phyloP scores from a whole-genome alignment of 2,113 vertebrate genomes.

The Tricholaema leucomelas region DNA sequence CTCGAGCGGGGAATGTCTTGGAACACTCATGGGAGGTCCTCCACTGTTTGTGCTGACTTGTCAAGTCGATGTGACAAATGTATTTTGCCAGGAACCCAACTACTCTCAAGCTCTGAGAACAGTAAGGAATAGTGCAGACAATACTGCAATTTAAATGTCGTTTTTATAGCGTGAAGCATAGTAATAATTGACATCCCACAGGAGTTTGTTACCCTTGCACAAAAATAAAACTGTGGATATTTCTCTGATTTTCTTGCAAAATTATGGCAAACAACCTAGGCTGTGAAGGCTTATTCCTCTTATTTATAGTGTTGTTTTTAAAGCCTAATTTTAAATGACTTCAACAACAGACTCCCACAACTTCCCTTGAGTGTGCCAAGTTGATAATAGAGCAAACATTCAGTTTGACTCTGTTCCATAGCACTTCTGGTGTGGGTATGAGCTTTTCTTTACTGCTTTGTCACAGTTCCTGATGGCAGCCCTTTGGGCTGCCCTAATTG shows the following conservation, averaged over 20 bases:
- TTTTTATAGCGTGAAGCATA: not conserved
- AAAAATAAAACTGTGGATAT: not conserved
- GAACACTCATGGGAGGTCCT: not conserved
- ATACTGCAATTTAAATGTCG: not conserved
- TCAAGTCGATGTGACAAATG: not conserved
- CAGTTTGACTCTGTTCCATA: not conserved
- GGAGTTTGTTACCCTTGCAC: not conserved
- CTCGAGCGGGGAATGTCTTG: not conserved
- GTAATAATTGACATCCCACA: not conserved
- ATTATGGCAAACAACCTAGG: not conserved
- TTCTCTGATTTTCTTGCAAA: not conserved
- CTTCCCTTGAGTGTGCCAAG: slow-evolving; percentile 36
- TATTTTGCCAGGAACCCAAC: not conserved
- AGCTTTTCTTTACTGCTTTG: not conserved
- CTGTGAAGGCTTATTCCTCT: not conserved
- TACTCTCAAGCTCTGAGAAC: not conserved
- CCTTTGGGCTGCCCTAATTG: not conserved
- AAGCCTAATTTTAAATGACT: slow-evolving; percentile 21
- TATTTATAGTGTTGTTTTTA: not conserved
- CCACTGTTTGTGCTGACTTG: not conserved
- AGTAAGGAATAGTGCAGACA: not conserved
- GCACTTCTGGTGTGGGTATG: not conserved
- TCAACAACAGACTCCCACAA: slow-evolving; percentile 29
- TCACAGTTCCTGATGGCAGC: not conserved
- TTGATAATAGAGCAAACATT: slow-evolving; percentile 11